Percentiles rank a stretch among this genome's conserved stretches.
Evolutionary conservation across 2,888 invertebrate genomes (phyloP).

Genomic region (Cryptops parisi): DNA sequence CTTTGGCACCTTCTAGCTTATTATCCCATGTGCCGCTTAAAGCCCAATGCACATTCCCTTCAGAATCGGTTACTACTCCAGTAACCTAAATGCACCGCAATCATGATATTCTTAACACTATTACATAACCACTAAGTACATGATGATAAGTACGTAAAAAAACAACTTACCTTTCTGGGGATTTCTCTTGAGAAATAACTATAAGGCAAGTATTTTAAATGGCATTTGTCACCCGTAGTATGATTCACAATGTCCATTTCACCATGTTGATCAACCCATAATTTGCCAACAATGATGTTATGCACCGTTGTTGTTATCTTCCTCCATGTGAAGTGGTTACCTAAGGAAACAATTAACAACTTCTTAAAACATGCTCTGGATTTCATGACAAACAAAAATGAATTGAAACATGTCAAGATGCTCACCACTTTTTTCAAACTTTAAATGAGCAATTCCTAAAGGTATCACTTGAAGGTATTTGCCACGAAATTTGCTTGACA

Average conservation of each 20-base stretch:
- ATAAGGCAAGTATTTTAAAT: slow-evolving; percentile 93
- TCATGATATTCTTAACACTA: too few species aligned
- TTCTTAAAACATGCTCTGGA: not conserved
- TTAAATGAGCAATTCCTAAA: slow-evolving; percentile 46
- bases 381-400: not conserved
- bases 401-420: not conserved
- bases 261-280: slow-evolving; percentile 99
- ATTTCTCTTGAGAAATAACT: slow-evolving; percentile 96
- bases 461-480: slow-evolving; percentile 81
- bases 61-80: slow-evolving; percentile 45
- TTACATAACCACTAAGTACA: too few species aligned
- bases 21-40: slow-evolving; percentile 86
- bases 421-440: slow-evolving; percentile 32
- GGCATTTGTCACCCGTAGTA: slow-evolving; percentile 79
- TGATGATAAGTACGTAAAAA: too few species aligned
- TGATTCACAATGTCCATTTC: slow-evolving; percentile 96
- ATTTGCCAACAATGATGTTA: slow-evolving; percentile 97
- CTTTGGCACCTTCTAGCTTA: slow-evolving; percentile 85
- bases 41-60: slow-evolving; percentile 45
- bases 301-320: slow-evolving; percentile 98
- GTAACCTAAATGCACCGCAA: slow-evolving; percentile 42
- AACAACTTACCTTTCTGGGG: slow-evolving; percentile 60
- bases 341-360: slow-evolving; percentile 28
- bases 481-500: slow-evolving; percentile 97
- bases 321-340: slow-evolving; percentile 90